phyloP scores from a whole-genome alignment of 2,888 invertebrate genomes.

The Galerucella nymphaeae region DNA sequence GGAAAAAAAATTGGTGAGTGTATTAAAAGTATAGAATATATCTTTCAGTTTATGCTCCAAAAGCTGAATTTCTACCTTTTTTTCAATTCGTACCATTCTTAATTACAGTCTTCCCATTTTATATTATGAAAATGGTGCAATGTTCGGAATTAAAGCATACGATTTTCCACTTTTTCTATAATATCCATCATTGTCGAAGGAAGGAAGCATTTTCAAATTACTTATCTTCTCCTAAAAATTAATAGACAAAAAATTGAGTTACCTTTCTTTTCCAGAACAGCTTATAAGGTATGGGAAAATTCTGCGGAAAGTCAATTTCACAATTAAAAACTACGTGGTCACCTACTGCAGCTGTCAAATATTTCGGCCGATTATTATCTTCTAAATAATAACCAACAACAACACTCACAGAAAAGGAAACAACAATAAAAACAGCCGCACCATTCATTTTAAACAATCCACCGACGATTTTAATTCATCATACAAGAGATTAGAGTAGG shows the following conservation, averaged over 20 bases:
- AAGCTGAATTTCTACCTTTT: too few relatives aligned
- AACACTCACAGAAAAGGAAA: conserved; percentile 21
- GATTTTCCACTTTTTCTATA: too few relatives aligned
- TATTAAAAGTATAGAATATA: too few relatives aligned
- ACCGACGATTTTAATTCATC: background rate
- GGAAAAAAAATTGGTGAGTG: too few relatives aligned
- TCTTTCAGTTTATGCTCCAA: too few relatives aligned
- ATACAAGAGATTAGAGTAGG: conserved; percentile 11
- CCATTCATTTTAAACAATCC: conserved; percentile 38
- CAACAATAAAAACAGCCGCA: conserved; percentile 38
- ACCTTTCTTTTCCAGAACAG: conserved; percentile 92
- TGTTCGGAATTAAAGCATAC: too few relatives aligned
- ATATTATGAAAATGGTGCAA: too few relatives aligned
- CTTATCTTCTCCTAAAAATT: too few relatives aligned
- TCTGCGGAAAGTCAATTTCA: conserved; percentile 88
- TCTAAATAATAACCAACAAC: conserved; percentile 55
- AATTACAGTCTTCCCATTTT: too few relatives aligned
- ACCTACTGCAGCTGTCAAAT: conserved; percentile 76
- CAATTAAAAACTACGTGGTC: conserved; percentile 85
- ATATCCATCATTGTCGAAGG: too few relatives aligned
- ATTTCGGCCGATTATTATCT: conserved; percentile 58
- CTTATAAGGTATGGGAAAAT: conserved; percentile 85
- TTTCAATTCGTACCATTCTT: too few relatives aligned
- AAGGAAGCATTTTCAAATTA: too few relatives aligned
- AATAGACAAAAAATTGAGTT: conserved; percentile 60